Percentiles rank a stretch among this genome's conserved stretches.
Evolutionary conservation across 2,888 invertebrate genomes (phyloP).

Genomic region (Nymphalis polychloros): DNA sequence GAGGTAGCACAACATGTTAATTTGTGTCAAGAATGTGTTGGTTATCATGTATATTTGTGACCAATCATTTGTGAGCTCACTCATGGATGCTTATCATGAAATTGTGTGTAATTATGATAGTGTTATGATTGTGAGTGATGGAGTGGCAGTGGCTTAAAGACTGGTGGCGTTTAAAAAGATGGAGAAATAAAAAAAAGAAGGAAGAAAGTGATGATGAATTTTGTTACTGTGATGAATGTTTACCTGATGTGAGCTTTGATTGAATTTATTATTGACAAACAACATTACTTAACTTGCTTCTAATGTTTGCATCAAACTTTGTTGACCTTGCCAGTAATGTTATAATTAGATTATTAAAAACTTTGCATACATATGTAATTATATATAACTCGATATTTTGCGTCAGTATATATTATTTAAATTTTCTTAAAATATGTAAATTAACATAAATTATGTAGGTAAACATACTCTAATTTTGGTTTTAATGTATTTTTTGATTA

Average conservation of each 20-base stretch:
- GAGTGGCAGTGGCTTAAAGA: conserved; percentile 91
- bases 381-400: no score
- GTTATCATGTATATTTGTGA: conserved; percentile 63
- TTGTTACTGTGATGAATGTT: conserved; percentile 90
- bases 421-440: not conserved
- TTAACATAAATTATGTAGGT: not conserved
- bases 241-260: conserved; percentile 74
- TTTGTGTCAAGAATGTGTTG: conserved; percentile 75
- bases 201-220: conserved; percentile 83
- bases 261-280: not conserved
- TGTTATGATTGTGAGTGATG: conserved; percentile 72
- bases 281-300: conserved; percentile 7
- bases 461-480: no score
- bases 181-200: conserved; percentile 82
- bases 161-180: conserved; percentile 89
- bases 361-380: not conserved
- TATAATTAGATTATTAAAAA: conserved; percentile 4
- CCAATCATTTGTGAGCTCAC: conserved; percentile 67
- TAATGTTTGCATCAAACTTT: conserved; percentile 11
- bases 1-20: conserved; percentile 67
- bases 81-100: conserved; percentile 56
- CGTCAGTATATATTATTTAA: not conserved
- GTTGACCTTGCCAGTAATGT: conserved; percentile 18
- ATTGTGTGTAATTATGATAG: conserved; percentile 56
- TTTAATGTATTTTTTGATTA: no score